These are phyloP conservation scores for Megaceryle alcyon DNA, from an alignment of 2,797 vertebrate genomes.

Conservation along the genomic window DNA sequence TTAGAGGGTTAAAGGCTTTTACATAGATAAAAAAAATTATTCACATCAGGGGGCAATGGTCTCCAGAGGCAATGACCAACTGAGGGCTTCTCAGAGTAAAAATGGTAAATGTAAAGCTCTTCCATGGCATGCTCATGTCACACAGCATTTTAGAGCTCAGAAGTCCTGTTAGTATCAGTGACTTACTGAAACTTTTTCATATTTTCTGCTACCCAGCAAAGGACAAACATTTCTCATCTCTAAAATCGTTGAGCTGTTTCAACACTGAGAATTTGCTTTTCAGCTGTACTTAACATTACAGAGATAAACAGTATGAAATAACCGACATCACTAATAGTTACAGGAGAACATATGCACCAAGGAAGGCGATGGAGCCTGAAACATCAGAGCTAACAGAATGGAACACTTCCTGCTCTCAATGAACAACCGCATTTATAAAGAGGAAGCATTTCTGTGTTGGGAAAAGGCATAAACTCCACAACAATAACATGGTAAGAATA, in stretches of 20 bases:
- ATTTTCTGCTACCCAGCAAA: neutral
- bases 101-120: neutral
- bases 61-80: neutral
- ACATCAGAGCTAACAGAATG: neutral
- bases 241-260: neutral
- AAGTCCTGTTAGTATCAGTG: neutral
- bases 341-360: neutral
- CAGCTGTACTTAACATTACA: neutral
- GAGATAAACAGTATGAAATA: neutral
- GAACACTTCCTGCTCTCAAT: neutral
- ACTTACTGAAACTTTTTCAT: neutral
- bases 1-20: neutral
- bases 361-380: neutral
- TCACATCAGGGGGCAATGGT: neutral
- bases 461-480: slow-evolving; percentile 35
- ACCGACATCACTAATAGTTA: neutral
- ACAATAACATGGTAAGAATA: neutral
- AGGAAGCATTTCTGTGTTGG: slow-evolving; percentile 4
- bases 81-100: neutral
- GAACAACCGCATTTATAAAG: neutral
- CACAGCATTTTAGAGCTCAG: neutral
- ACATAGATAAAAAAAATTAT: neutral
- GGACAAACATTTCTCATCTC: neutral
- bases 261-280: neutral
- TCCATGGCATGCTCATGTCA: neutral